Conservation (phyloP, 2,113 vertebrate genomes). For the Cercocebus atys region DNA sequence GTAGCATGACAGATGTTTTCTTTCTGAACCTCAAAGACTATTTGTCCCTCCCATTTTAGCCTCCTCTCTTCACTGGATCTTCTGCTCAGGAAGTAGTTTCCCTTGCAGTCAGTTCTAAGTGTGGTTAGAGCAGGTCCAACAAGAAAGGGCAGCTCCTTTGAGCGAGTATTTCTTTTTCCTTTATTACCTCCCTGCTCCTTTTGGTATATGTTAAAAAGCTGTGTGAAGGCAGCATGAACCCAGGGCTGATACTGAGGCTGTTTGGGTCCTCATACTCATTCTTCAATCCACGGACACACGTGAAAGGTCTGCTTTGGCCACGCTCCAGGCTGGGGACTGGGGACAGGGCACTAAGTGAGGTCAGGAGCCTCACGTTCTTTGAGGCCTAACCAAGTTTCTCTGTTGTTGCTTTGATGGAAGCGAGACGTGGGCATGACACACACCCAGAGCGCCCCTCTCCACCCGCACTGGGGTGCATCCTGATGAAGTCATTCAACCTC, state of each 20-base stretch:
- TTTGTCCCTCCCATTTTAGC: not conserved
- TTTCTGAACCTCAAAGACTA: constrained; percentile 74
- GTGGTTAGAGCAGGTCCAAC: not conserved
- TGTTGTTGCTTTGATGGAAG: not conserved
- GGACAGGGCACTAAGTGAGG: not conserved
- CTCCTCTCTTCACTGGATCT: constrained; percentile 23
- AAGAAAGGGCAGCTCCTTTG: not conserved
- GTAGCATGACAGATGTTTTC: constrained; percentile 41
- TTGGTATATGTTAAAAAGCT: not conserved
- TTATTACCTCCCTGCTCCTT: not conserved
- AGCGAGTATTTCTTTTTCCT: not conserved
- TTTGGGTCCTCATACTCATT: not conserved
- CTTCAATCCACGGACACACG: not conserved
- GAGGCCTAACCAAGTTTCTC: not conserved
- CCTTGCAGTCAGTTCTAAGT: not conserved
- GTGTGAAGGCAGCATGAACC: not conserved
- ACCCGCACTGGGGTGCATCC: not conserved
- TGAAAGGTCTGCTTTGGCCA: not conserved
- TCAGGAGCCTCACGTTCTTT: not conserved
- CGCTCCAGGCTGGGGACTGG: not conserved
- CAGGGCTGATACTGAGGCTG: not conserved
- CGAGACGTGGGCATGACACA: not conserved
- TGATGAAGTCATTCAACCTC: not conserved
- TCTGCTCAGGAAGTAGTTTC: not conserved
- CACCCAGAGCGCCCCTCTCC: not conserved